Percentiles rank a stretch among this genome's conserved stretches.
These are phyloP conservation scores for Copidosoma aretas DNA, from an alignment of 2,888 invertebrate genomes.

Conservation along the genomic window DNA sequence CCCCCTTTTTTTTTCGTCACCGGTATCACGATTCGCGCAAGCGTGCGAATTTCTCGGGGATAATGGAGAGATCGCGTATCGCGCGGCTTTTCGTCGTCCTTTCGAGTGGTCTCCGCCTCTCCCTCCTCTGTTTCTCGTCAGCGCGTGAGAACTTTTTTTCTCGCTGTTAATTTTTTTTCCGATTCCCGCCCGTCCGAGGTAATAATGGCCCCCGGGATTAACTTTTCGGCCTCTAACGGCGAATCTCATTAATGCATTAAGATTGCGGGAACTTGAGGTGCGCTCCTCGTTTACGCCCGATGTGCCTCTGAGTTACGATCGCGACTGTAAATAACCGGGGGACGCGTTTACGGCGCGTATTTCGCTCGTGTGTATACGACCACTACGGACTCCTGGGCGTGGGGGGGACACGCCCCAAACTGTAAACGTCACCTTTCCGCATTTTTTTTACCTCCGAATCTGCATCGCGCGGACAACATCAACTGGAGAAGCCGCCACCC, in stretches of 20 bases:
- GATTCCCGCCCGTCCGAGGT: too few relatives aligned
- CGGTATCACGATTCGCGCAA: slow-evolving; percentile 11
- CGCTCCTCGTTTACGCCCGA: neutral
- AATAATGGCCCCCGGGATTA: slow-evolving; percentile 9
- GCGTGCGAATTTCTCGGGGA: slow-evolving; percentile 31
- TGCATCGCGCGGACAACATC: neutral
- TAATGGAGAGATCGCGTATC: slow-evolving; percentile 13
- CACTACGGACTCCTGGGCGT: neutral
- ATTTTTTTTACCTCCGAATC: neutral
- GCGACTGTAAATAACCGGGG: slow-evolving; percentile 21
- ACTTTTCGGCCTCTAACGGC: slow-evolving; percentile 26
- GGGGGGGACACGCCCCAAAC: slow-evolving; percentile 3
- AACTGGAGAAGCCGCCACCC: slow-evolving; percentile 7
- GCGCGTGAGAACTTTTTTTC: slow-evolving; percentile 34
- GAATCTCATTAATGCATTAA: slow-evolving; percentile 36
- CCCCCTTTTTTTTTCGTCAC: neutral
- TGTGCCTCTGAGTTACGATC: slow-evolving; percentile 7
- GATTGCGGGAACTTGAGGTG: slow-evolving; percentile 6
- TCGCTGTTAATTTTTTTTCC: slow-evolving; percentile 1
- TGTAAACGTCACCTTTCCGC: slow-evolving; percentile 22
- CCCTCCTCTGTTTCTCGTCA: neutral
- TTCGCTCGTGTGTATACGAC: neutral
- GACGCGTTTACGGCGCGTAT: slow-evolving; percentile 12
- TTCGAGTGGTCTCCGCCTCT: neutral
- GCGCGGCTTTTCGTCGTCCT: neutral